Evolutionary conservation across 2,888 invertebrate genomes (phyloP), one percentile per base, ranked within the genome.

Genomic region (Ochropleura plecta): DNA sequence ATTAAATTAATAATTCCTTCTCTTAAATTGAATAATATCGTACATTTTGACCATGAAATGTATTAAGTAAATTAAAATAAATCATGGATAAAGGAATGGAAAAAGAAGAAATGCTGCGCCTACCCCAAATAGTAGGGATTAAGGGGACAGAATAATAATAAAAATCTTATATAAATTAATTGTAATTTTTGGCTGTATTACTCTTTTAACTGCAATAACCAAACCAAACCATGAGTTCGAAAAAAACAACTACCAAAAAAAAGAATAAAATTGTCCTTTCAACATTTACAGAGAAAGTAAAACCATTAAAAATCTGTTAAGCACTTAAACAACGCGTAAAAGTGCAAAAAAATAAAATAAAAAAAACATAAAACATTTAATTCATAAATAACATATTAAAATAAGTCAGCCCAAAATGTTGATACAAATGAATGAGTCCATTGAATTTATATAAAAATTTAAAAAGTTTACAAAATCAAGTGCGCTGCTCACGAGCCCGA

Each of bases 381-480:
- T 49, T 68, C 79, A 75, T 73, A 44, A 64, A 75, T 73, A 44
- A 64, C 51, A 59, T 64, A 64, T 64, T 75, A 78, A 74, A 72
- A 76, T 79, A 64, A 65, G 49, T 60, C 70, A 48, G 62, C 20
- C 18, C 51, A 76, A 78, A 78, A 75, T 76, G 42, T 73, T 66
- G 64, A 49, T 71, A 64, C 12, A 59, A 78, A 82, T 77, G 85
- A 77, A 81, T 79, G 79, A 65, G 63, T 72, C 82, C 85, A 88
- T 86, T 86, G 81, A 89, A 88, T 88, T 88, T 77, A 78, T 75
- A 78, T 83, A 48, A 73, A 82, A 62, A 44, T 57, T 68, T 49
- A 0, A 60, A 74, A 77, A 57, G 16, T 72, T 55, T 30, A 73
- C 40, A 72, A 62, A n/a, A 62, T 72, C 70, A 78, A 67, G 74